Base-by-base conservation (phyloP, 23 tunicate species). In the Corella eumyota region DNA sequence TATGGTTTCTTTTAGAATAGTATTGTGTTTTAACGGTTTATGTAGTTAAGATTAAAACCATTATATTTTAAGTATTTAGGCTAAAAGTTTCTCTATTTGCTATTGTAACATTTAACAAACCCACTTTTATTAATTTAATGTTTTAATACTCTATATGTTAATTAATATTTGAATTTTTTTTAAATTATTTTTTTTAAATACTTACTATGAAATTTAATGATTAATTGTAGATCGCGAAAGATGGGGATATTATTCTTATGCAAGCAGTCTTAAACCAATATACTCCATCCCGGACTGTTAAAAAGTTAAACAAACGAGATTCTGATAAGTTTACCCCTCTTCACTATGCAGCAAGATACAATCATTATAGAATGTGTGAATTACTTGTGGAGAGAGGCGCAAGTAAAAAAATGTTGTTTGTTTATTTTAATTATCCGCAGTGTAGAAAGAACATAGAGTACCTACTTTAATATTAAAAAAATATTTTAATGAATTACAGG, bases 281-380 rank as follows among this genome's bases (percentile, higher is more conserved):
- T 21, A 45, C 70, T 22, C 61, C 2, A 4, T 34, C 58, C 25
- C 54, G 54, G 28, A 67, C 68, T 28, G 40, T 11, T 7, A 78
- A 60, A 68, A 69, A 52, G 30, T 25, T 88, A 61, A 65, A 71
- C 56, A 62, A 65, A 30, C 67, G 57, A 49, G 96, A 88, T 59
- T 63, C 64, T 1, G 96, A 88, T 36, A 66, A 64, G 57, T 62
- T 62, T 53, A 88, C 96, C 26, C 96, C 96, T 0, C 73, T 88
- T 6, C 96, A 88, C 40, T 88, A 88, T 53, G 96, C 96, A 0
- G 96, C 78, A 4, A 35, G 87, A 60, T 88, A 88, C 64, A 73
- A 79, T 63, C 87, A 79, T 24, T 36, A 58, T 13, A 80, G 67
- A 22, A 78, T 75, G 88, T 78, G 88, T 52, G 24, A 60, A 30